Conservation (phyloP, 2,797 vertebrate genomes). For the Clarias laeviceps region DNA sequence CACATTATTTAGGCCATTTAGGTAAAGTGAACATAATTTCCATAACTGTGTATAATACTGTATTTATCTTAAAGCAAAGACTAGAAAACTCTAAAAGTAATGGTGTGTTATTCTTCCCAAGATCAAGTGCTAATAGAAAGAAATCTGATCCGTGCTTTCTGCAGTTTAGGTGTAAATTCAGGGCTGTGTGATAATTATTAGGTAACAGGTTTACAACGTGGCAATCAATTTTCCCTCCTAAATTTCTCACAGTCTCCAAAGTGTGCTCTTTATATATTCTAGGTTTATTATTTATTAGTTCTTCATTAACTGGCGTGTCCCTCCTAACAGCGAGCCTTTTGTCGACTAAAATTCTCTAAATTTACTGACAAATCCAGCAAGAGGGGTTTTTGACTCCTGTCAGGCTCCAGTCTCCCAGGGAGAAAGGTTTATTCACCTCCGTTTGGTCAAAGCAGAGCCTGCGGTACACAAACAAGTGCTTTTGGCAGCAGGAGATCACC, state of each 20-base stretch:
- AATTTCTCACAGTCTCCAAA: neutral
- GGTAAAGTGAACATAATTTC: neutral
- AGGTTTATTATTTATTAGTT: neutral
- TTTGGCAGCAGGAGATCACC: conserved; percentile 6
- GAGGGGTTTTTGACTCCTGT: conserved; percentile 51
- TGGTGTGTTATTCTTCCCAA: neutral
- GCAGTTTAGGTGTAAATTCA: neutral
- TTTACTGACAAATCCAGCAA: conserved; percentile 61
- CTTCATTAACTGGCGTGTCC: conserved; percentile 10
- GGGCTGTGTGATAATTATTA: neutral
- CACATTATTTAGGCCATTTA: neutral
- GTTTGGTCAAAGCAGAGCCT: conserved; percentile 31
- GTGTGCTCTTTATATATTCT: neutral
- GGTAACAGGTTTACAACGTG: conserved; percentile 3
- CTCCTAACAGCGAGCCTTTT: conserved; percentile 24
- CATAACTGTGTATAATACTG: neutral
- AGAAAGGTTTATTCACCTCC: conserved; percentile 61
- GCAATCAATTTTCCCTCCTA: neutral
- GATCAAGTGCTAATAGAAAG: neutral
- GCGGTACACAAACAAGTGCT: conserved; percentile 32
- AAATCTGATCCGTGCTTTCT: neutral
- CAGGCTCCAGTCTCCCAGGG: conserved; percentile 38
- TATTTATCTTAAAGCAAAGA: neutral
- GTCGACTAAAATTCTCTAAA: conserved; percentile 26
- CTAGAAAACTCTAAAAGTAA: neutral